Evolutionary conservation across 2,888 invertebrate genomes (phyloP), one percentile per base, ranked within the genome.

Genomic region (Amblyteles armatorius): DNA sequence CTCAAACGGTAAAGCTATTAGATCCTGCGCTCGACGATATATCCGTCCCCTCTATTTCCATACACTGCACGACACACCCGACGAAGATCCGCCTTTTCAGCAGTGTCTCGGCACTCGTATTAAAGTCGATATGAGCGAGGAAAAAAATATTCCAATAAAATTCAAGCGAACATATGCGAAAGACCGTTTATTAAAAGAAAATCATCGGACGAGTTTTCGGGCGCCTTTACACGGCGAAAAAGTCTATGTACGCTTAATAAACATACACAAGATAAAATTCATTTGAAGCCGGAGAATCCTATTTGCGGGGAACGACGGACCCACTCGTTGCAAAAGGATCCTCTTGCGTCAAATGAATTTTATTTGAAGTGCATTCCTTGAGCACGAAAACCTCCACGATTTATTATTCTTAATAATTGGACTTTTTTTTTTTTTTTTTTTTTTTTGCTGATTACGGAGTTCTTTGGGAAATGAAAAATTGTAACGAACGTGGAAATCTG

Each of bases 1-100:
- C 72, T 72, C 65, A 67, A 82, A 68, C 48, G 65, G 72, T 68
- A 55, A 26, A 71, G 77, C n/a, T 72, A 72, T 84, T 73, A 55
- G 78, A 84, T 78, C 55, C 74, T 69, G 26, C 57, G 22, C 26
- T 26, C 22, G 7, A 11, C 57, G 57, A 26, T 57, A 57, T 57
- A 57, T 19, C n/a, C 57, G 22, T 40, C 26, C 11, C 26, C 13
- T 22, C 57, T 26, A 57, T 57, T 26, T 57, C 44, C 44, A 48
- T 48, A 48, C 44, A 48, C 44, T 57, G 19, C 57, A 22, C 26
- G 26, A 57, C 57, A 57, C 57, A 19, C 22, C 26, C 7, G 13
- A 26, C 57, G 22, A 9, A 26, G 26, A 57, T 1, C 13, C 22
- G 16, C 26, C 22, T 26, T 26, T 57, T 26, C 57, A 22, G 11